A percentile compares a stretch with the other conserved stretches of the same genome.
phyloP scores from a whole-genome alignment of 2,888 invertebrate species.

The Mesorhabditis sp. region DNA sequence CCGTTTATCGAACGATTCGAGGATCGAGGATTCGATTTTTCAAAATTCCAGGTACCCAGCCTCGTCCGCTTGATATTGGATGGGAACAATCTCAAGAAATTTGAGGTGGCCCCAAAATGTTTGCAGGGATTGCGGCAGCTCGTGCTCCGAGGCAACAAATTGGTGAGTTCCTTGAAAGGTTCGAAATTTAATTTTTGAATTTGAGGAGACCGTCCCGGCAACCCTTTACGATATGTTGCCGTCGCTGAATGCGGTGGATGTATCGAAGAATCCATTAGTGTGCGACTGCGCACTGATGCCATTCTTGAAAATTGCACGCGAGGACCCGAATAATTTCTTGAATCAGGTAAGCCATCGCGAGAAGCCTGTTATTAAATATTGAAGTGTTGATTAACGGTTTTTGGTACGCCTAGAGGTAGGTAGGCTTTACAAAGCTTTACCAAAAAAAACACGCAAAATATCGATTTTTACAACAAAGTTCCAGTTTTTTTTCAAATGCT shows the following conservation, averaged over 20 bases:
- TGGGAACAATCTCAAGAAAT: not conserved
- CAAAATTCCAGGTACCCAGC: not conserved
- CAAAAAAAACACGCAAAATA: not conserved
- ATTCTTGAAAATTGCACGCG: not conserved
- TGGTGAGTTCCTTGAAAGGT: not conserved
- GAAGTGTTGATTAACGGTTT: too few species aligned
- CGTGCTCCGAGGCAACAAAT: not conserved
- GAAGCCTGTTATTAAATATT: too few species aligned
- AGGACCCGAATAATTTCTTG: not conserved
- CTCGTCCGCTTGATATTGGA: not conserved
- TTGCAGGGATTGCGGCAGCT: not conserved
- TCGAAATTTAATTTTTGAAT: not conserved
- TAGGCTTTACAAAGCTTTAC: too few species aligned
- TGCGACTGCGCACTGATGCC: not conserved
- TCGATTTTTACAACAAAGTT: not conserved
- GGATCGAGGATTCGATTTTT: too few species aligned
- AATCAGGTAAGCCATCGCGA: not conserved
- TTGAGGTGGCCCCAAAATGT: slow-evolving; percentile 4
- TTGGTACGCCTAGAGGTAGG: too few species aligned
- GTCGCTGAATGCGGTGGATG: not conserved
- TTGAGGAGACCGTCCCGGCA: not conserved
- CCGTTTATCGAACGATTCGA: too few species aligned
- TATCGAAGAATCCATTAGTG: not conserved
- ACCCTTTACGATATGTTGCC: not conserved
- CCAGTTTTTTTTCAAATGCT: too few species aligned